Evolutionary conservation across 30 jellyfish, hydroid and myxozoan species (phyloP), one percentile per base, ranked within the genome.

Genomic region (Cassiopea andromeda): DNA sequence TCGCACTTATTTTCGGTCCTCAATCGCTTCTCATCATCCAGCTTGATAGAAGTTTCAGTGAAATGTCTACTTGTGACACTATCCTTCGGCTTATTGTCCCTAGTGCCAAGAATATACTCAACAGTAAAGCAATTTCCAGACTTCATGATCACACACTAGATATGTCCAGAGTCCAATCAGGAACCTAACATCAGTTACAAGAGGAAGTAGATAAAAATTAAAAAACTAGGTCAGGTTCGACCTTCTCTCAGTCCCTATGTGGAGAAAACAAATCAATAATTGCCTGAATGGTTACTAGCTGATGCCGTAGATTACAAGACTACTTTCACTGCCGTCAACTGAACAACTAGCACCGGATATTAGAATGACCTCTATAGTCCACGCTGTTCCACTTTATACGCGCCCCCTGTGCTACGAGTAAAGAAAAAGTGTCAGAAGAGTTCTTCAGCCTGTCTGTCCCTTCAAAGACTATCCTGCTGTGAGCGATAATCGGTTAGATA

Each of bases 401-500:
- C 73, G 46, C n/a, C 90, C 94, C 94, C 90, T 77, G 94, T 78
- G 48, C 44, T 69, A 76, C 50, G 85, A 67, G 86, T 80, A 50
- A 59, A 69, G n/a, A 44, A 43, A 44, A 77, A 69, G 94, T 90
- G 97, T 90, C 82, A 82, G 90, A 17, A 83, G 93, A 81, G 89
- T 18, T 46, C 93, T 81, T 60, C 97, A 84, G 92, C 90, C 97
- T 90, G 97, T 71, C 97, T 90, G 97, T 90, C 97, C 91, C 93
- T 90, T 9, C 70, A 47, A 73, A 82, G 92, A 77, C 92, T 90
- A 85, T 90, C 97, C 97, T 68, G 97, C 97, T 90, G 97, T 58
- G 97, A 83, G 89, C 69, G 93, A 90, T 90, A 81, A 90, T 82
- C 97, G 89, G 75, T 90, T 44, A 77, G 92, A 83, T 82, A 90